Evolutionary conservation across 2,888 invertebrate genomes (phyloP).

Genomic region (Patella ulyssiponensis): DNA sequence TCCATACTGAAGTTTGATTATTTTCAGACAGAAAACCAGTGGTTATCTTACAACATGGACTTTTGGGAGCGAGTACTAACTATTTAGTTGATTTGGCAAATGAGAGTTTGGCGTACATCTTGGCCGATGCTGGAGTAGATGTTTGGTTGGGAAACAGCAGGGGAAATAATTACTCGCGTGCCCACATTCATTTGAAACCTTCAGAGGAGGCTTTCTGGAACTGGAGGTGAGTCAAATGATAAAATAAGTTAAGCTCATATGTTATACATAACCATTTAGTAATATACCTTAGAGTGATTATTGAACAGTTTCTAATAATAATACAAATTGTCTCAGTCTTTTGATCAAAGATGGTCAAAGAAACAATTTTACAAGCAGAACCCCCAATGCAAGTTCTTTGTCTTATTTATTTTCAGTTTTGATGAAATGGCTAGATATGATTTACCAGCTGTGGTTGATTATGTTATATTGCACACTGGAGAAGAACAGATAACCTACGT

Average conservation of each 20-base stretch:
- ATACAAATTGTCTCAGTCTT: too few relatives aligned
- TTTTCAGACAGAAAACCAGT: slow-evolving; percentile 48
- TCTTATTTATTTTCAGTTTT: slow-evolving; percentile 77
- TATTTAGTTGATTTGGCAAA: slow-evolving; percentile 83
- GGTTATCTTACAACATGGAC: slow-evolving; percentile 76
- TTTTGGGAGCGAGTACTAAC: slow-evolving; percentile 84
- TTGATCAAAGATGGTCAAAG: too few relatives aligned
- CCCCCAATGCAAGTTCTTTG: too few relatives aligned
- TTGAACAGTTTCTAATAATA: too few relatives aligned
- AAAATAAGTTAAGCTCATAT: too few relatives aligned
- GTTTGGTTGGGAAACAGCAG: slow-evolving; percentile 88
- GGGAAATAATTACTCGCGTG: slow-evolving; percentile 84
- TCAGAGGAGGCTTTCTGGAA: slow-evolving; percentile 80
- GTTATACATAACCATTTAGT: too few relatives aligned
- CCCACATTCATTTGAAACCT: slow-evolving; percentile 76
- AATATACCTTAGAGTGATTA: too few relatives aligned
- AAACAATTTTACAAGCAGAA: too few relatives aligned
- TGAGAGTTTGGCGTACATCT: slow-evolving; percentile 77
- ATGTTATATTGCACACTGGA: slow-evolving; percentile 77
- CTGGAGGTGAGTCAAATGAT: slow-evolving; percentile 73
- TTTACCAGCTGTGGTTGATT: slow-evolving; percentile 87
- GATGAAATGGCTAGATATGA: slow-evolving; percentile 91
- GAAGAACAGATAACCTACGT: slow-evolving; percentile 81
- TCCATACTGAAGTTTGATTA: too few relatives aligned
- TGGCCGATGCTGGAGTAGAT: slow-evolving; percentile 77